Percentiles rank a stretch among this genome's conserved stretches.
phyloP scores from a whole-genome alignment of 2,888 invertebrate genomes.

The Pegoplata infirma region DNA sequence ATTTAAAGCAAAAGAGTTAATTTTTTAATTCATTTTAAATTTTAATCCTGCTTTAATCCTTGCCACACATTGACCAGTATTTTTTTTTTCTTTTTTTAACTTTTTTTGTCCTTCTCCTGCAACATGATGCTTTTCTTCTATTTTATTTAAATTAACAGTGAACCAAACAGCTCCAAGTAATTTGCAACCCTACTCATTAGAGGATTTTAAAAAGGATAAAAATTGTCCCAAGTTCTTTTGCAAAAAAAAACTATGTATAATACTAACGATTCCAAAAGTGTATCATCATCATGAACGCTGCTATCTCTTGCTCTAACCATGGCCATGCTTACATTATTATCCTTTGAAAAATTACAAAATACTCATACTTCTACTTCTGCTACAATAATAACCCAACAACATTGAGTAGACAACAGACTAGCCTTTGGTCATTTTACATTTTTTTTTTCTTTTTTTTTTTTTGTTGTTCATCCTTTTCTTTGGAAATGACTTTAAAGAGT shows the following conservation, averaged over 20 bases:
- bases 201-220: constrained; percentile 73
- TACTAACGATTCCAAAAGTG: not conserved
- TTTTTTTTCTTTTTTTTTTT: not conserved
- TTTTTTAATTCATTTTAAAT: constrained; percentile 19
- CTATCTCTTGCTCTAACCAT: not conserved
- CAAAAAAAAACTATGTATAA: not conserved
- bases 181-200: constrained; percentile 75
- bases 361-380: constrained; percentile 1
- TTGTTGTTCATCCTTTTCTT: not conserved
- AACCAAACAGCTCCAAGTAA: constrained; percentile 47
- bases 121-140: constrained; percentile 1
- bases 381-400: constrained; percentile 16
- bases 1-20: too few species aligned
- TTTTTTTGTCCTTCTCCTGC: not conserved
- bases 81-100: not conserved
- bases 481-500: constrained; percentile 25
- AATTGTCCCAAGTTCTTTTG: constrained; percentile 37
- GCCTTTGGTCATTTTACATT: constrained; percentile 62
- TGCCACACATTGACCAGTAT: constrained; percentile 14
- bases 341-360: constrained; percentile 15
- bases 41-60: constrained; percentile 32
- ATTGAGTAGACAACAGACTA: constrained; percentile 36
- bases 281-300: not conserved
- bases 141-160: not conserved
- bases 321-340: constrained; percentile 1